Conservation (phyloP, 1,140 invertebrate species). For the Rhagoletis pomonella region DNA sequence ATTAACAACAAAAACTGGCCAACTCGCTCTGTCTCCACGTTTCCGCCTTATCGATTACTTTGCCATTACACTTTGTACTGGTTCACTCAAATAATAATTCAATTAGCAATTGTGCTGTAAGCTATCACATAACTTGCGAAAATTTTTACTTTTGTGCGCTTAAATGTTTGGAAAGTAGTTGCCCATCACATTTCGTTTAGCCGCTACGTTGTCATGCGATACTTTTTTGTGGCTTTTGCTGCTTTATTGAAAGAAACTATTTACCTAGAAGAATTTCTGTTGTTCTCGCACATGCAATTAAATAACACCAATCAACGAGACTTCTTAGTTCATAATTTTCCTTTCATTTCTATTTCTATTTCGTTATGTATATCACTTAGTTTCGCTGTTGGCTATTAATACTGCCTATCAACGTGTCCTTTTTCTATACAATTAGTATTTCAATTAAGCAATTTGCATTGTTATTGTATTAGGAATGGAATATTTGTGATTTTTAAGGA, state of each 20-base stretch:
- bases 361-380: background rate
- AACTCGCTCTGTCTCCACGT: background rate
- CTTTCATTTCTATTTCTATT: background rate
- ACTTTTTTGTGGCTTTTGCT: conserved; percentile 28
- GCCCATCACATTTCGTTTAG: background rate
- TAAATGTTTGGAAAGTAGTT: background rate
- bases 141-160: conserved; percentile 26
- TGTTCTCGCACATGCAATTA: conserved; percentile 34
- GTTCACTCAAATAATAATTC: background rate
- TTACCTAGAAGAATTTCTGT: background rate
- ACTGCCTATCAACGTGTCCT: background rate
- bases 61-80: background rate
- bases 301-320: conserved; percentile 45
- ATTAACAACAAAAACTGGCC: conserved; percentile 44
- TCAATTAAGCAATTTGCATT: conserved; percentile 56
- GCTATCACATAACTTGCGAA: conserved; percentile 21
- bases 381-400: conserved; percentile 9
- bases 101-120: conserved; percentile 40
- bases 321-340: background rate
- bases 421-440: conserved; percentile 52
- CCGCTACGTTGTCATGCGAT: conserved; percentile 23
- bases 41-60: conserved; percentile 13
- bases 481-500: background rate
- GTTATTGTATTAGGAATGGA: background rate
- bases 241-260: conserved; percentile 9